Evolutionary conservation across 2,888 invertebrate genomes (phyloP), one percentile per base, ranked within the genome.

Genomic region (Pachymerium ferrugineum): DNA sequence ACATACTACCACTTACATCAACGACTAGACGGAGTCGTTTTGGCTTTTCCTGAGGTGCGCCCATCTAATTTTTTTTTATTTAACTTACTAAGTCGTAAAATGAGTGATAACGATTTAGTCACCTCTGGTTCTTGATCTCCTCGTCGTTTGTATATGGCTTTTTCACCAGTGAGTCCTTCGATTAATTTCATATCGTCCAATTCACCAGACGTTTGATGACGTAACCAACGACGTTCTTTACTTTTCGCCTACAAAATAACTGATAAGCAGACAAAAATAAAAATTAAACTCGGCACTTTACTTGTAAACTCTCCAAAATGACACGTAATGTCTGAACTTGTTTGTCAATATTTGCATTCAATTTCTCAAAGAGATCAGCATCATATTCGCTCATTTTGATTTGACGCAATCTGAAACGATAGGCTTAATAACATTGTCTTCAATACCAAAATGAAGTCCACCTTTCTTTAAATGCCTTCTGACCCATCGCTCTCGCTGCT

Each of bases 1-100:
- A 97, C 97, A 97, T 97, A 77, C 94, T 95, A 2, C 97, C 97
- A 1, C 95, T 96, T 0, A 97, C 95, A 83, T 98, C 98, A 0
- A 94, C 89, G 0, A 97, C 89, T 0, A 97, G 85, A 74, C 91
- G 87, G 62, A 97, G 85, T 3, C 93, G 85, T 83, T 97, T 98
- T 1, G 97, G 95, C 80, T 90, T 91, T 77, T 91, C 87, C 76
- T 93, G 93, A 0, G 92, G 92, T 22, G 92, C 86, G 69, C 96
- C 97, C 12, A 91, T 71, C 71, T 71, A 28, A n/a, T n/a, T n/a
- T n/a, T n/a, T n/a, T n/a, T n/a, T n/a, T n/a, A n/a, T n/a, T n/a
- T n/a, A n/a, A n/a, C n/a, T n/a, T n/a, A n/a, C n/a, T n/a, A n/a
- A n/a, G n/a, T n/a, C n/a, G n/a, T n/a, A n/a, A n/a, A n/a, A n/a